Evolutionary conservation across 2,888 invertebrate species (phyloP).

Genomic region (Lycaena phlaeas): DNA sequence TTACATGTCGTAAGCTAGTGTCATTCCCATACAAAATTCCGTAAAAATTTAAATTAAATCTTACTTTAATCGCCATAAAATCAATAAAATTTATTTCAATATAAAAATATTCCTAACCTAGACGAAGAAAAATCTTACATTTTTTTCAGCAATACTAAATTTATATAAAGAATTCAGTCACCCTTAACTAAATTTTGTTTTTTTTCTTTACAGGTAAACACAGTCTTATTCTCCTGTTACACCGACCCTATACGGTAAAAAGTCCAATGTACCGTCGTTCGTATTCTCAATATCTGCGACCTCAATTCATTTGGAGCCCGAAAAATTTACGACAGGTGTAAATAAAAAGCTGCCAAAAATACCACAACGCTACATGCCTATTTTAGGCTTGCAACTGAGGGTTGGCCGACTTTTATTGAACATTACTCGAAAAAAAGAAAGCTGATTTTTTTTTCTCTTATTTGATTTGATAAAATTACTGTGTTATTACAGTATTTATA

Average conservation of each 20-base stretch:
- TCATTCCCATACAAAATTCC: no score
- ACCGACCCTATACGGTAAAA: neutral
- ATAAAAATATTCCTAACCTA: no score
- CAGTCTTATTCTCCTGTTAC: neutral
- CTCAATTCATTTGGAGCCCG: conserved; percentile 25
- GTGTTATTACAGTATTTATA: no score
- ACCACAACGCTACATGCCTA: conserved; percentile 22
- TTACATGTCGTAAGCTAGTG: no score
- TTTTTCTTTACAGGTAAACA: conserved; percentile 10
- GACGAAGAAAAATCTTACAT: no score
- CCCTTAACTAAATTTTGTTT: conserved; percentile 7
- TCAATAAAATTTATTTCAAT: no score
- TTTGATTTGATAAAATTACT: no score
- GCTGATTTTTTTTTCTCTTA: neutral
- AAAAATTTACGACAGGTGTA: conserved; percentile 49
- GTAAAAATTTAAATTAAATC: no score
- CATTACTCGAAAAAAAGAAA: neutral
- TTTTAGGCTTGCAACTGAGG: neutral
- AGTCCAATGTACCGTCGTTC: neutral
- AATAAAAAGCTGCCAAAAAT: conserved; percentile 48
- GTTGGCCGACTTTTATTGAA: neutral
- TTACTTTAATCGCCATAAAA: no score
- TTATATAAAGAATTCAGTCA: no score
- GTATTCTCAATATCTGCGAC: conserved; percentile 13
- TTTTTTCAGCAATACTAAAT: no score